Evolutionary conservation across 2,888 invertebrate species (phyloP), one percentile per base, ranked within the genome.

Genomic region (Caradrina clavipalpis): DNA sequence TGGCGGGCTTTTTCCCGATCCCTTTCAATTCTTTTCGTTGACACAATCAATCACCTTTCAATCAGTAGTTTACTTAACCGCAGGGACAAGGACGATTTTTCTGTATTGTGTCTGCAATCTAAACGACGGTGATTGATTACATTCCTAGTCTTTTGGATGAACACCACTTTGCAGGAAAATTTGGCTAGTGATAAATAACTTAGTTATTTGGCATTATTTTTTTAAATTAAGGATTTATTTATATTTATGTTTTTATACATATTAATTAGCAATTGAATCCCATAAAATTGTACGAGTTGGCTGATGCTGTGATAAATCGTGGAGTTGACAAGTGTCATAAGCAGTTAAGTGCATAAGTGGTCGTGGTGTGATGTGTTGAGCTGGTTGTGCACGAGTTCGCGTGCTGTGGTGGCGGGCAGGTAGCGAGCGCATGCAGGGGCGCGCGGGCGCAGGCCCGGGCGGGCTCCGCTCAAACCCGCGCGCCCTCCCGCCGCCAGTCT

Each of bases 391-490:
- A 51, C 71, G 73, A 26, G 47, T 49, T 81, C 81, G 82, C 78
- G 87, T 80, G 86, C 86, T 85, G 89, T 90, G 88, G 90, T 88
- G 88, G 91, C 88, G 91, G 88, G 87, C 80, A 87, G 92, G 90
- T 92, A 92, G 93, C 90, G 87, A 87, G 90, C 94, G 94, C 92
- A 95, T 95, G 95, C 94, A 92, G 93, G 95, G 93, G 94, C 95
- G 95, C 93, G 95, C 94, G 94, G 95, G 93, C 88, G 93, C 93
- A 84, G 90, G 92, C 92, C 92, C 94, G 93, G 92, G 93, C 91
- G 95, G 94, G 95, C 95, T 90, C 89, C 94, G 93, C 92, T 91
- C 94, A 78, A 90, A 91, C 93, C 94, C 94, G 94, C 95, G 95
- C 94, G 95, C 95, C 94, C 95, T 93, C 87, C 91, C 89, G 85